Percentiles rank a stretch among this genome's conserved stretches.
Evolutionary conservation across 2,888 invertebrate genomes (phyloP).

Genomic region (Harmothoe impar): DNA sequence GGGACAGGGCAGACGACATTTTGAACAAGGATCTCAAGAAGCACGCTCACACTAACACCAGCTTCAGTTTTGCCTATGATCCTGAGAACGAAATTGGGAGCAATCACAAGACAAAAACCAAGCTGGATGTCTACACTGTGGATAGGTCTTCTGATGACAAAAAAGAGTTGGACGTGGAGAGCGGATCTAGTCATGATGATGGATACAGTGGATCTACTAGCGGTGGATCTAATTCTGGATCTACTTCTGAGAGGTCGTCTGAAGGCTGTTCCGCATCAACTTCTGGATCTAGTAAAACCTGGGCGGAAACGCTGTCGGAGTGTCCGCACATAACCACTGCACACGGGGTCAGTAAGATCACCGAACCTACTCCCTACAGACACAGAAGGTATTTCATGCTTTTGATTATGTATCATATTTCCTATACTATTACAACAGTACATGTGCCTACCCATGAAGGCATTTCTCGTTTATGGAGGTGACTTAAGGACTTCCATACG

Average conservation of each 20-base stretch:
- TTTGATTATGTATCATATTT: not conserved
- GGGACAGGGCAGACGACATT: not conserved
- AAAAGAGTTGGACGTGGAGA: not conserved
- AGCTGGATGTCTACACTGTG: too few species aligned
- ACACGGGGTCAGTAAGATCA: slow-evolving; percentile 19
- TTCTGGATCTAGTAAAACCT: not conserved
- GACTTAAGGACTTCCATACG: not conserved
- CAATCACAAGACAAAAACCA: too few species aligned
- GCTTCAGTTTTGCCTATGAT: too few species aligned
- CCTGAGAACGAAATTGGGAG: too few species aligned
- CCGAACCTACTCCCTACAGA: slow-evolving; percentile 8
- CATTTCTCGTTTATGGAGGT: not conserved
- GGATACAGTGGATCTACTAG: not conserved
- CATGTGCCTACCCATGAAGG: not conserved
- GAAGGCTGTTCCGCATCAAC: too few species aligned
- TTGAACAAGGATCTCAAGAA: not conserved
- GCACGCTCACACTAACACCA: too few species aligned
- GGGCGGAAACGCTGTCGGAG: not conserved
- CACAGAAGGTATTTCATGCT: not conserved
- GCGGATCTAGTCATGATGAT: not conserved
- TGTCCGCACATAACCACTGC: not conserved
- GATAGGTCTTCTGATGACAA: too few species aligned
- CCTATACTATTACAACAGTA: not conserved
- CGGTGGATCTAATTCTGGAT: not conserved
- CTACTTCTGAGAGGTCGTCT: not conserved